Conservation (phyloP, 2,888 invertebrate genomes). For the Drosophila affinis region DNA sequence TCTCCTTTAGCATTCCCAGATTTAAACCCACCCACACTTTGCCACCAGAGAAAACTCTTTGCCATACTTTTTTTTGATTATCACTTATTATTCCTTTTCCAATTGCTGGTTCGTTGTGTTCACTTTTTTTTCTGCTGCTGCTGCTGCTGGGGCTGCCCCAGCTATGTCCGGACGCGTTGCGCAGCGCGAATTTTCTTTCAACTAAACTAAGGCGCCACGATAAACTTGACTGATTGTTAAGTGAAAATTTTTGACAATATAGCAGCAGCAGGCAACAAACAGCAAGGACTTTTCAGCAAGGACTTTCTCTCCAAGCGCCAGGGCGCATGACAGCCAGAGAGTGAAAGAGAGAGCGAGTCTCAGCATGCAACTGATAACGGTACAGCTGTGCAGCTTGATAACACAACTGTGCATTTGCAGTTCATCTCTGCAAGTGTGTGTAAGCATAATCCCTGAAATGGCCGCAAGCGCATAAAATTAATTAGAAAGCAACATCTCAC, state of each 20-base stretch:
- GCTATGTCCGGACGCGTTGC: constrained; percentile 42
- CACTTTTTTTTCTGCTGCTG: constrained; percentile 32
- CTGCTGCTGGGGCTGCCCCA: constrained; percentile 42
- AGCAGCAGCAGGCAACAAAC: constrained; percentile 52
- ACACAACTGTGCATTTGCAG: constrained; percentile 47
- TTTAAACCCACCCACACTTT: constrained; percentile 6
- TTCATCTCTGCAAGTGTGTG: constrained; percentile 19
- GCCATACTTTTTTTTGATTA: constrained; percentile 15
- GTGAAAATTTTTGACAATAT: constrained; percentile 75
- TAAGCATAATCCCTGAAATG: constrained; percentile 55
- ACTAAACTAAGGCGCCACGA: constrained; percentile 75
- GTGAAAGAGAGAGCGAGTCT: constrained; percentile 10
- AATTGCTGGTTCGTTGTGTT: constrained; percentile 46
- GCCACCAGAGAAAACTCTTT: constrained; percentile 17
- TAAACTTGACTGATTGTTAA: constrained; percentile 74
- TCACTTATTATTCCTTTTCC: constrained; percentile 21
- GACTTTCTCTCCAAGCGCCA: too few species aligned
- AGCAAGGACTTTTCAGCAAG: constrained; percentile 59
- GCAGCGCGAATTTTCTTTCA: constrained; percentile 44
- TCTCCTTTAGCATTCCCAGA: background rate
- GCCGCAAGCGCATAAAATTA: constrained; percentile 68
- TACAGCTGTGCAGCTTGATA: constrained; percentile 72
- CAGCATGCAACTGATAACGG: constrained; percentile 62
- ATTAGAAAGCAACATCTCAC: constrained; percentile 54
- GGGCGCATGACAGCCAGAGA: constrained; percentile 55